Evolutionary conservation across 2,113 vertebrate genomes (phyloP).

Genomic region (Melanotaenia duboulayi): DNA sequence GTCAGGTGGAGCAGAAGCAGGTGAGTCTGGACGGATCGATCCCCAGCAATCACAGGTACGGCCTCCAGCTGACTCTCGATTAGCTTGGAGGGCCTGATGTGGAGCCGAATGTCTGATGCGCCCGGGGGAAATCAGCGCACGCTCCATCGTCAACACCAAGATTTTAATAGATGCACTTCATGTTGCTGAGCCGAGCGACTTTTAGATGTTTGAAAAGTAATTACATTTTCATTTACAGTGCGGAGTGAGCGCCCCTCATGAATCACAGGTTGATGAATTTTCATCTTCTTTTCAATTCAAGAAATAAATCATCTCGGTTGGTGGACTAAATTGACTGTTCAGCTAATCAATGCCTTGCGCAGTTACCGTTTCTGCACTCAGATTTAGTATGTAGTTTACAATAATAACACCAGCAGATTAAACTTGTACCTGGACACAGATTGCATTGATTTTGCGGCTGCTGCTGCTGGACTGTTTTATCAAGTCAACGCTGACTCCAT

Average conservation of each 20-base stretch:
- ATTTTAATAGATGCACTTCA: conserved; percentile 1
- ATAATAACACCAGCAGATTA: neutral
- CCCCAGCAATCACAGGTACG: neutral
- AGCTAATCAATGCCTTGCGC: neutral
- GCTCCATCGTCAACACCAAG: neutral
- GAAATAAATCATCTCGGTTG: neutral
- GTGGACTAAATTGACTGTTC: neutral
- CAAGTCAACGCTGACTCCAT: neutral
- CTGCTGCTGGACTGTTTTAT: neutral
- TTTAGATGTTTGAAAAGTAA: conserved; percentile 12
- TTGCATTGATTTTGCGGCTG: neutral
- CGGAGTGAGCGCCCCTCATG: neutral
- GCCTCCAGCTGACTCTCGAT: conserved; percentile 12
- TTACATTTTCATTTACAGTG: conserved; percentile 1
- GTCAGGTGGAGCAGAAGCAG: conserved; percentile 13
- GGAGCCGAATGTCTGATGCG: conserved; percentile 1
- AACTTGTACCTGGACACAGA: neutral
- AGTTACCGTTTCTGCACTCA: neutral
- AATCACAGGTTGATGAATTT: neutral
- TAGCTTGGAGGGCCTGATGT: neutral
- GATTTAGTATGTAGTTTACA: neutral
- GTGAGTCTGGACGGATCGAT: conserved; percentile 1
- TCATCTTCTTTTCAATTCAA: neutral
- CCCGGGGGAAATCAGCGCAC: neutral
- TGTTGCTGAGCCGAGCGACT: neutral